Percentiles rank a stretch among this genome's conserved stretches.
These are phyloP conservation scores for Drosophila quadrilineata DNA, from an alignment of 1,140 invertebrate species.

Conservation along the genomic window DNA sequence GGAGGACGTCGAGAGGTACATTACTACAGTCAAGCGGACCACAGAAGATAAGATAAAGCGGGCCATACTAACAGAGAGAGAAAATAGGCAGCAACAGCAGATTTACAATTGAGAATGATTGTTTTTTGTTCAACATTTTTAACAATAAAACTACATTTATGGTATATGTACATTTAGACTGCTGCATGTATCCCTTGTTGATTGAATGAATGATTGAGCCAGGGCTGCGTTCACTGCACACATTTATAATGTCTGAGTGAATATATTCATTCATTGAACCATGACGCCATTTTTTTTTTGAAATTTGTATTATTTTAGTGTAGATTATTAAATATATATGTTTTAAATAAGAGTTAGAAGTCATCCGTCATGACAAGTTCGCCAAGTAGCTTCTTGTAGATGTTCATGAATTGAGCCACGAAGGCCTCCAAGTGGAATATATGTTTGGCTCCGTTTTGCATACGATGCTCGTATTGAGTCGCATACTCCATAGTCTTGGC, in stretches of 20 bases:
- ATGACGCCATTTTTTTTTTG: too few relatives aligned
- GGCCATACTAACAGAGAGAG: slow-evolving; percentile 50
- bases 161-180: slow-evolving; percentile 2
- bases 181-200: too few relatives aligned
- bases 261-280: too few relatives aligned
- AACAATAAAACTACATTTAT: slow-evolving; percentile 7
- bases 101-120: slow-evolving; percentile 7
- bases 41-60: slow-evolving; percentile 83
- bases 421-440: slow-evolving; percentile 99
- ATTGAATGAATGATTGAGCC: too few relatives aligned
- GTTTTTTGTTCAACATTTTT: slow-evolving; percentile 20
- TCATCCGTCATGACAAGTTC: slow-evolving; percentile 83
- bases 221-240: too few relatives aligned
- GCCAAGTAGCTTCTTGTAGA: slow-evolving; percentile 94
- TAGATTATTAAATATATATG: too few relatives aligned
- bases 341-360: slow-evolving; percentile 45
- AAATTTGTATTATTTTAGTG: too few relatives aligned
- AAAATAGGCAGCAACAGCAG: slow-evolving; percentile 35
- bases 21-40: slow-evolving; percentile 82
- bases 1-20: slow-evolving; percentile 82
- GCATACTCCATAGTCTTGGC: slow-evolving; percentile 91
- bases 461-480: slow-evolving; percentile 94
- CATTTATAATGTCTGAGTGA: too few relatives aligned
- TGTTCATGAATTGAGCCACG: slow-evolving; percentile 96
- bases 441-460: slow-evolving; percentile 94